Evolutionary conservation across 2,797 vertebrate species (phyloP).

Genomic region (Phataginus tricuspis): DNA sequence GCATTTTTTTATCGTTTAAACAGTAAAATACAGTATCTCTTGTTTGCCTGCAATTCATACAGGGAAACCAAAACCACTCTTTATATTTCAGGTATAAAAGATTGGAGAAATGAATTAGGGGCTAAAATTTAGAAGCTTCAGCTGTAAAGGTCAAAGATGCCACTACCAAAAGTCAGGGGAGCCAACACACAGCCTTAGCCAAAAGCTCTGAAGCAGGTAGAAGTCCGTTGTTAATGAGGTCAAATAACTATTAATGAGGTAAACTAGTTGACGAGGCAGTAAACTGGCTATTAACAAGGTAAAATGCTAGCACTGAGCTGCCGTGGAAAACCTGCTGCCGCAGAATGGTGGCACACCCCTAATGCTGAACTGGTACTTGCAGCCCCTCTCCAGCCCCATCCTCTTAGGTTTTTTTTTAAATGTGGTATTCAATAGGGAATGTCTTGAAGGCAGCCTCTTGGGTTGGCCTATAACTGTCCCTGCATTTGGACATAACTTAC

Average conservation of each 20-base stretch:
- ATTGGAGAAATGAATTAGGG: not conserved
- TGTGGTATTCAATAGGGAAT: not conserved
- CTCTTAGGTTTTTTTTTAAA: slow-evolving; percentile 12
- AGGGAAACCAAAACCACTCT: not conserved
- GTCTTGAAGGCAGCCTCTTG: not conserved
- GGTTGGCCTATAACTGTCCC: not conserved
- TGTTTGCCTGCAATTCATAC: not conserved
- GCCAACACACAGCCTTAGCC: not conserved
- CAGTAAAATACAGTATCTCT: not conserved
- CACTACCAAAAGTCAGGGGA: not conserved
- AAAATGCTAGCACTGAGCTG: not conserved
- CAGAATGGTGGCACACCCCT: not conserved
- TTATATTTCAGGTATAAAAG: not conserved
- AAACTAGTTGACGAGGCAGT: not conserved
- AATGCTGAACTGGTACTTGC: not conserved
- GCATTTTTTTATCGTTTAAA: not conserved
- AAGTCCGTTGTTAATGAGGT: not conserved
- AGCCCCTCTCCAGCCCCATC: not conserved
- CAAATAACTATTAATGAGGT: not conserved
- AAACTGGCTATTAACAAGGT: not conserved
- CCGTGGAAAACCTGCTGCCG: not conserved
- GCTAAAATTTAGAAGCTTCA: not conserved
- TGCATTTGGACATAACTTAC: not conserved
- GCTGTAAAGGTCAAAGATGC: not conserved
- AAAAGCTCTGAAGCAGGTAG: not conserved